These are phyloP conservation scores for Trichacis sp. DNA, from an alignment of 2,888 invertebrate species.

Conservation along the genomic window DNA sequence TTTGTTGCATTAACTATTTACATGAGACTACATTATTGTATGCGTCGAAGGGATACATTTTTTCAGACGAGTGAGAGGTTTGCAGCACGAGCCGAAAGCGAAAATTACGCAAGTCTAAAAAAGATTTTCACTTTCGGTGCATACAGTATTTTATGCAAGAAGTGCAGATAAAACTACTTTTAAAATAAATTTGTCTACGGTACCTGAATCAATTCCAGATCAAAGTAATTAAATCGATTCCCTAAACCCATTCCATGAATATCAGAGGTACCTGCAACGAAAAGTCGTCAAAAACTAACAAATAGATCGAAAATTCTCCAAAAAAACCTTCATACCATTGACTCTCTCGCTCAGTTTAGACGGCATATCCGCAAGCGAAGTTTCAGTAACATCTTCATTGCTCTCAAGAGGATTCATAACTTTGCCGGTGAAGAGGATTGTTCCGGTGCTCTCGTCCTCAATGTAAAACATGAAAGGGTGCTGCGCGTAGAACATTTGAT, in stretches of 20 bases:
- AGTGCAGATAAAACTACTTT: not conserved
- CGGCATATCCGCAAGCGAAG: conserved; percentile 11
- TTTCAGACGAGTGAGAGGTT: no score
- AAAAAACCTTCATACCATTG: not conserved
- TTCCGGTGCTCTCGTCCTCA: conserved; percentile 80
- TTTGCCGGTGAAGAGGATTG: conserved; percentile 81
- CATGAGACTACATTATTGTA: not conserved
- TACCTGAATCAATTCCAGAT: conserved; percentile 72
- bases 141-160: no score
- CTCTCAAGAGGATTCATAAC: conserved; percentile 74
- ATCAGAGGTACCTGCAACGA: conserved; percentile 27
- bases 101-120: no score
- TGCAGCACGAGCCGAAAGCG: no score
- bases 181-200: conserved; percentile 34
- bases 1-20: not conserved
- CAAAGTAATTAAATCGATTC: conserved; percentile 72
- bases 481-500: conserved; percentile 76
- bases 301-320: no score
- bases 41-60: no score
- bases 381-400: conserved; percentile 51
- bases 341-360: conserved; percentile 1
- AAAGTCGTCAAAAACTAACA: not conserved
- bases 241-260: conserved; percentile 16
- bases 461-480: conserved; percentile 86
- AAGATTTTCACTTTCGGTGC: no score